Percentiles rank a stretch among this genome's conserved stretches.
Conservation (phyloP, 2,113 vertebrate genomes). For the Chaetura pelagica region DNA sequence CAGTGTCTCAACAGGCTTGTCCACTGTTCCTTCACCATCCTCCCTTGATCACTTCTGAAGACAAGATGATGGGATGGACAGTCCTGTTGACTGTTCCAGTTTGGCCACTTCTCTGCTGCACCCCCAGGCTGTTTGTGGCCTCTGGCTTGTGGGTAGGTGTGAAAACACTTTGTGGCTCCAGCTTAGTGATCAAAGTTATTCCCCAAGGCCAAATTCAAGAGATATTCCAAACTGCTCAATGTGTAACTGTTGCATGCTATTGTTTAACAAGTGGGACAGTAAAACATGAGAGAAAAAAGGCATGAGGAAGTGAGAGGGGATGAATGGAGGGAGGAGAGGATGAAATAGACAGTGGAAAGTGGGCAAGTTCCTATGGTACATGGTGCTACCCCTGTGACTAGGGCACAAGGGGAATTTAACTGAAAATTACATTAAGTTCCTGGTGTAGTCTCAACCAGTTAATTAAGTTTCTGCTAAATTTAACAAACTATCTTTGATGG, state of each 20-base stretch:
- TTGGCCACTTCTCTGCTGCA: neutral
- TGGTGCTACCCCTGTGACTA: neutral
- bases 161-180: neutral
- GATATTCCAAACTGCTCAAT: neutral
- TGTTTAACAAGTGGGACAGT: neutral
- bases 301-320: neutral
- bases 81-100: neutral
- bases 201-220: neutral
- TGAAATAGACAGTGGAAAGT: neutral
- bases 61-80: rapidly evolving
- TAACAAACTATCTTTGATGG: neutral
- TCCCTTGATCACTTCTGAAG: neutral
- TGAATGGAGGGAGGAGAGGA: neutral
- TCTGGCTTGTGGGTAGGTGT: neutral
- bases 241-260: neutral
- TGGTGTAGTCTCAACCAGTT: neutral
- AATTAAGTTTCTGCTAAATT: neutral
- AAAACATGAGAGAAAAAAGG: neutral
- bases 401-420: neutral
- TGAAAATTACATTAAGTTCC: neutral
- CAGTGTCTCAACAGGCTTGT: neutral
- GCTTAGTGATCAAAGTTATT: neutral
- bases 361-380: neutral
- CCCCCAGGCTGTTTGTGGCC: rapidly evolving
- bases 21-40: neutral